phyloP scores from a whole-genome alignment of 1,140 invertebrate genomes.

The Panagrolaimus sp. region DNA sequence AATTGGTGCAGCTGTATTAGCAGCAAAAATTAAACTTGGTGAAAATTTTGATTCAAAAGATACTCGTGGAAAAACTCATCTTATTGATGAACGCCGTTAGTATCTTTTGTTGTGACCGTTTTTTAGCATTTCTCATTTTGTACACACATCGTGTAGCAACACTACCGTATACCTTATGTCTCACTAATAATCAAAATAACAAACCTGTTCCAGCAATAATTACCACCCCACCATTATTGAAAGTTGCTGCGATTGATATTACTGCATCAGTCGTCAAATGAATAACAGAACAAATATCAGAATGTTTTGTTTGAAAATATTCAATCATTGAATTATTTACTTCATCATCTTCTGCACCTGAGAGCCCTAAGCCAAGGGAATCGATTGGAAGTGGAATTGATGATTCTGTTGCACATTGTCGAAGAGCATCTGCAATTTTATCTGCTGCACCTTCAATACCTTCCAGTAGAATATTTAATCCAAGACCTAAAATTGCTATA shows the following conservation, averaged over 20 bases:
- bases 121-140: too few species aligned
- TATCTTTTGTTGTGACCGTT: too few species aligned
- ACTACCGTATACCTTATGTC: too few species aligned
- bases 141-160: too few species aligned
- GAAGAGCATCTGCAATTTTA: slow-evolving; percentile 24
- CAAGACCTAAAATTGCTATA: too few species aligned
- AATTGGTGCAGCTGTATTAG: slow-evolving; percentile 25
- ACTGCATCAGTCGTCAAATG: slow-evolving; percentile 76
- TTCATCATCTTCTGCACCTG: slow-evolving; percentile 77
- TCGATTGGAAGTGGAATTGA: slow-evolving; percentile 24
- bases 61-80: too few species aligned
- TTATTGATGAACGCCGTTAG: too few species aligned
- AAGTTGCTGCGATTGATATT: slow-evolving; percentile 73
- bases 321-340: slow-evolving; percentile 69
- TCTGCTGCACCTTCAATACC: slow-evolving; percentile 28
- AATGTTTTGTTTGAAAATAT: slow-evolving; percentile 65
- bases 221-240: slow-evolving; percentile 71
- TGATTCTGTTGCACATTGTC: slow-evolving; percentile 8
- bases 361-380: slow-evolving; percentile 69
- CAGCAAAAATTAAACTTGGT: slow-evolving; percentile 10
- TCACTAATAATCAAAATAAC: too few species aligned
- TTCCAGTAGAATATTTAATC: slow-evolving; percentile 39
- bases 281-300: slow-evolving; percentile 65
- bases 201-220: slow-evolving; percentile 82
- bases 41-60: not conserved